phyloP scores from a whole-genome alignment of 1,140 invertebrate species.

The Drosophila punjabiensis region DNA sequence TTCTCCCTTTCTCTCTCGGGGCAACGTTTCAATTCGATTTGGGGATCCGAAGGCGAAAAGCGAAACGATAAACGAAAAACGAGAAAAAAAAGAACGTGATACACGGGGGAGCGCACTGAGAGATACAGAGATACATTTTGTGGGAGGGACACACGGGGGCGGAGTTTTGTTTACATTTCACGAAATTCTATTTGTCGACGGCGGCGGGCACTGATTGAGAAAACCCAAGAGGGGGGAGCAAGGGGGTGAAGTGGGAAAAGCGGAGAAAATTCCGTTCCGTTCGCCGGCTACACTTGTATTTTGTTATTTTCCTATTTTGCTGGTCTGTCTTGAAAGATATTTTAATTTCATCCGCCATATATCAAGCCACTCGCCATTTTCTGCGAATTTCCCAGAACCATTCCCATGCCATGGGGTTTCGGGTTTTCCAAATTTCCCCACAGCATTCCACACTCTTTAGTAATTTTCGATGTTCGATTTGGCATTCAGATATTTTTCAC shows the following conservation, averaged over 20 bases:
- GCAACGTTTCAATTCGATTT: slow-evolving; percentile 52
- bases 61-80: slow-evolving; percentile 35
- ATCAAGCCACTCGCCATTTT: slow-evolving; percentile 70
- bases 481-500: slow-evolving; percentile 39
- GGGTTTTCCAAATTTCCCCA: slow-evolving; percentile 36
- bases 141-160: slow-evolving; percentile 70
- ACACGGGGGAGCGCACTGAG: slow-evolving; percentile 30
- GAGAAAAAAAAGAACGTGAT: slow-evolving; percentile 20
- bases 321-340: slow-evolving; percentile 71
- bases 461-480: slow-evolving; percentile 28
- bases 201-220: slow-evolving; percentile 69
- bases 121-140: slow-evolving; percentile 49
- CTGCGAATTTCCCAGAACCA: slow-evolving; percentile 47
- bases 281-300: slow-evolving; percentile 25
- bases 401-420: slow-evolving; percentile 9
- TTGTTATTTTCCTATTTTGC: slow-evolving; percentile 22
- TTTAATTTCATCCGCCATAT: slow-evolving; percentile 70
- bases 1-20: slow-evolving; percentile 6
- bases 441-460: slow-evolving; percentile 22
- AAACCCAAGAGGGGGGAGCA: slow-evolving; percentile 18
- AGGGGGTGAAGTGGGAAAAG: neutral
- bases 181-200: slow-evolving; percentile 83
- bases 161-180: slow-evolving; percentile 85
- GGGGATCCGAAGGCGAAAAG: slow-evolving; percentile 18
- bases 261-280: slow-evolving; percentile 26